Evolutionary conservation across 2,113 vertebrate species (phyloP), one percentile per base, ranked within the genome.

Genomic region (Accipiter virgatus): DNA sequence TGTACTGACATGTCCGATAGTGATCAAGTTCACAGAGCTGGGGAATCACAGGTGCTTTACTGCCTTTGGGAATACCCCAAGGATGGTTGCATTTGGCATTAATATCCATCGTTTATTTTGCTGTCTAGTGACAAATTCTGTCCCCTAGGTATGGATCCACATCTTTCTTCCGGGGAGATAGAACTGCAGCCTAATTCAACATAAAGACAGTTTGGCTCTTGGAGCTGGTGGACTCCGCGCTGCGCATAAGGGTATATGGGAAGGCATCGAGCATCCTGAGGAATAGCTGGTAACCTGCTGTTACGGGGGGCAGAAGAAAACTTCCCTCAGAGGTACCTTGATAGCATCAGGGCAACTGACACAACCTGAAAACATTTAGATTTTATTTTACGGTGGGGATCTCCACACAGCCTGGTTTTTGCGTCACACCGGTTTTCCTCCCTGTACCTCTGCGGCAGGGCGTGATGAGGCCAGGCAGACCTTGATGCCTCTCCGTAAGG

Each of bases 181-280:
- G 52, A 75, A 67, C 58, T 47, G 43, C 32, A 91, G 34, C 42
- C 27, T 26, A 62, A 40, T 40, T 85, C 38, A 71, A 14, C 19
- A 21, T 3, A 63, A 72, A 56, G 47, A 16, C 11, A 74, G 5
- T 59, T 73, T 2, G 5, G 22, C 25, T 25, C 22, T 52, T 3
- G 1, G 43, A 68, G 73, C 36, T 0, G 2, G 20, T 1, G 2
- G 61, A 21, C 38, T 80, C 42, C 0, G 0, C 0, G 1, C 42
- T 78, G 52, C 32, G 10, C 7, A 0, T 31, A 11, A 32, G 59
- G 52, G 20, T 45, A 4, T 16, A 43, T 0, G 4, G 42, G 53
- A 94, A 68, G 20, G 55, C 20, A 32, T 38, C 0, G 0, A 20
- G 19, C 27, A 21, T 12, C 62, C 42, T 34, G 31, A 52, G 23